phyloP scores from a whole-genome alignment of 2,797 vertebrate genomes.

The Dipus sagitta region DNA sequence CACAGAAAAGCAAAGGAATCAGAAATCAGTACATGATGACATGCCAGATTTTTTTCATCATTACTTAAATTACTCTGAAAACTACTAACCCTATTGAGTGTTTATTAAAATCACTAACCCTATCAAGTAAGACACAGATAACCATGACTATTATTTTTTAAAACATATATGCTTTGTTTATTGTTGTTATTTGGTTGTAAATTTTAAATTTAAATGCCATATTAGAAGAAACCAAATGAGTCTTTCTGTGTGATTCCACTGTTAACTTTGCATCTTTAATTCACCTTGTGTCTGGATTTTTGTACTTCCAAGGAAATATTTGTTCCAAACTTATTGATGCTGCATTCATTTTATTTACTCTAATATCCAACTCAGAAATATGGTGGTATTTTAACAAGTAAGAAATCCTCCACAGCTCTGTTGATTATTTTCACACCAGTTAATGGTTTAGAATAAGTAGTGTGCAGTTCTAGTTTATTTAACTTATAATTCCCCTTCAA shows the following conservation, averaged over 20 bases:
- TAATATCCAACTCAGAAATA: slow-evolving; percentile 80
- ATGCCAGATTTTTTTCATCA: slow-evolving; percentile 19
- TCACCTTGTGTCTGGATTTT: slow-evolving; percentile 44
- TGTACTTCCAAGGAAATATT: slow-evolving; percentile 71
- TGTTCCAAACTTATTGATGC: slow-evolving; percentile 70
- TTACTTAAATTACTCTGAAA: slow-evolving; percentile 61
- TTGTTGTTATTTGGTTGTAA: slow-evolving; percentile 37
- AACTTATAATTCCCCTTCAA: slow-evolving; percentile 82
- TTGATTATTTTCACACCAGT: slow-evolving; percentile 87
- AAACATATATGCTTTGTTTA: background rate
- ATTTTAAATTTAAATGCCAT: slow-evolving; percentile 60
- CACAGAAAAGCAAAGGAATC: slow-evolving; percentile 78
- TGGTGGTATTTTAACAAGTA: slow-evolving; percentile 91
- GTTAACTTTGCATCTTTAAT: slow-evolving; percentile 73
- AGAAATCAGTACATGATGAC: slow-evolving; percentile 60
- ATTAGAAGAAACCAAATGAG: slow-evolving; percentile 58
- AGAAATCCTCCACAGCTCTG: slow-evolving; percentile 88
- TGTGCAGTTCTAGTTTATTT: slow-evolving; percentile 82
- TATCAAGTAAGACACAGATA: slow-evolving; percentile 78
- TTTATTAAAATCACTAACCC: slow-evolving; percentile 69
- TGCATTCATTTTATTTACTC: slow-evolving; percentile 80
- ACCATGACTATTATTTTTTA: slow-evolving; percentile 60
- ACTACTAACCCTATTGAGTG: slow-evolving; percentile 67
- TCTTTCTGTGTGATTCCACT: slow-evolving; percentile 61
- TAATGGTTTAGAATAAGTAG: slow-evolving; percentile 84